Percentiles rank a stretch among this genome's conserved stretches.
Conservation (phyloP, 2,113 vertebrate species). For the Alouatta palliata region DNA sequence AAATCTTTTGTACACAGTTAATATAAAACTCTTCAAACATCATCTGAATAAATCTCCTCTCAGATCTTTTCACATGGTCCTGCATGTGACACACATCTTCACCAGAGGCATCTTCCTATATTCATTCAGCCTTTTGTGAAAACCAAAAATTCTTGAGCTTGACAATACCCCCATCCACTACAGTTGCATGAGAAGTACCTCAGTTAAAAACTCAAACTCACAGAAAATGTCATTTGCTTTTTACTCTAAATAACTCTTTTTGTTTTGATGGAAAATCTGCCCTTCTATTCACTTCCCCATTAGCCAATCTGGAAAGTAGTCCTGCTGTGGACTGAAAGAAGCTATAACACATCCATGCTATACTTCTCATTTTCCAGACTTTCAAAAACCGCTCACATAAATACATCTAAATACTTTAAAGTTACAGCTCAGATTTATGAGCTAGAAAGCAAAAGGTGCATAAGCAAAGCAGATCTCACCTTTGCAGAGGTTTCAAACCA, state of each 20-base stretch:
- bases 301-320: neutral
- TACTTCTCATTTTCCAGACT: neutral
- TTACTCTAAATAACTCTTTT: neutral
- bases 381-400: neutral
- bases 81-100: neutral
- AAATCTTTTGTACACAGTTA: neutral
- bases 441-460: neutral
- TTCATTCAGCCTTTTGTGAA: neutral
- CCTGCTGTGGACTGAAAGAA: neutral
- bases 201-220: neutral
- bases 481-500: slow-evolving; percentile 99
- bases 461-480: slow-evolving; percentile 83
- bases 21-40: neutral
- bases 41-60: neutral
- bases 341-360: neutral
- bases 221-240: neutral
- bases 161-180: neutral
- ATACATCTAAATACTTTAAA: neutral
- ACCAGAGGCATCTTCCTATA: neutral
- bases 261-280: slow-evolving; percentile 2
- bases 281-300: neutral
- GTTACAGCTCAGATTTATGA: neutral
- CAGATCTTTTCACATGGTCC: neutral
- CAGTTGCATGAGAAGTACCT: neutral
- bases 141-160: neutral